phyloP scores from a whole-genome alignment of 2,888 invertebrate species.

The Nemurella pictetii region DNA sequence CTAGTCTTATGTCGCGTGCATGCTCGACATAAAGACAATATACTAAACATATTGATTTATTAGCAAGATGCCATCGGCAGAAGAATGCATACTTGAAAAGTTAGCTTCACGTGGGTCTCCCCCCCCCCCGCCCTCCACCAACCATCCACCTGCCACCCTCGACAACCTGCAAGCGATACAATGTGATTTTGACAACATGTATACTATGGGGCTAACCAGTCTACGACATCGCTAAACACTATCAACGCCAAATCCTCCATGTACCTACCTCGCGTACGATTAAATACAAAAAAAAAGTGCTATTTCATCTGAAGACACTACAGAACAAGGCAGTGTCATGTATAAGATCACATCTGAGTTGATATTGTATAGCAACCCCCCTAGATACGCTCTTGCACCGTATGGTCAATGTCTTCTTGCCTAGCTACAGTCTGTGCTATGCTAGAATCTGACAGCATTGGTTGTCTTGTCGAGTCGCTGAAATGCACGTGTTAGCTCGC shows the following conservation, averaged over 20 bases:
- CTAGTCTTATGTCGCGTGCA: neutral
- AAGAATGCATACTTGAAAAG: neutral
- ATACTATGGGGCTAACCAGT: no score
- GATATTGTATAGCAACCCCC: neutral
- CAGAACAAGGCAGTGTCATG: neutral
- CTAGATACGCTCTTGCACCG: neutral
- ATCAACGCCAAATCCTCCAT: neutral
- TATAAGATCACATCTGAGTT: neutral
- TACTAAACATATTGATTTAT: neutral
- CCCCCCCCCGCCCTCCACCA: neutral
- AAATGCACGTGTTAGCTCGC: neutral
- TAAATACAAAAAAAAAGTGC: neutral
- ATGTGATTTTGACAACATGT: no score
- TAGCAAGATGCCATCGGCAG: neutral
- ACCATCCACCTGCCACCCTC: neutral
- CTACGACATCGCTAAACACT: no score
- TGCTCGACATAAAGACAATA: neutral
- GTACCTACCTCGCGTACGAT: no score
- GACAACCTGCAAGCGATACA: no score
- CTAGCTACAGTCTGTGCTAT: no score
- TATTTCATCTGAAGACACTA: neutral
- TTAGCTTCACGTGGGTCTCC: neutral
- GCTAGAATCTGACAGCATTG: no score
- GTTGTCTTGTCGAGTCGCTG: no score
- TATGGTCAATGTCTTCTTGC: neutral